Percentiles rank a stretch among this genome's conserved stretches.
Evolutionary conservation across 2,797 vertebrate genomes (phyloP).

Genomic region (Orestias chungarensis): DNA sequence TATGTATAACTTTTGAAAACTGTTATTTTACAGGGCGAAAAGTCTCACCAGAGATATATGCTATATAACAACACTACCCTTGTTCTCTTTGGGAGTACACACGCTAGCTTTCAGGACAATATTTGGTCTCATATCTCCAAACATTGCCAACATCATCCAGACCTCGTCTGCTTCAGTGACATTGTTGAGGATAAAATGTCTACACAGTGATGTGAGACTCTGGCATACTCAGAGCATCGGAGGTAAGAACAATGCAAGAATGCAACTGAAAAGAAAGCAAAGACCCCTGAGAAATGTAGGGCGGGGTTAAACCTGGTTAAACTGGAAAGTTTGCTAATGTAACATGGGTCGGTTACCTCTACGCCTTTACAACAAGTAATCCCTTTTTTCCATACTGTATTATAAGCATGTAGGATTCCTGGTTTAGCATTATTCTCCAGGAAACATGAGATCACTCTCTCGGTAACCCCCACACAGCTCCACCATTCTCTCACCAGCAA

Average conservation of each 20-base stretch:
- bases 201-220: slow-evolving; percentile 61
- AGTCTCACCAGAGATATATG: not conserved
- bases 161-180: too few relatives aligned
- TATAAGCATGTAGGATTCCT: slow-evolving; percentile 22
- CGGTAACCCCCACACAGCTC: slow-evolving; percentile 9
- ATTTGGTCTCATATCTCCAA: slow-evolving; percentile 9
- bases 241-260: slow-evolving; percentile 70
- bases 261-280: slow-evolving; percentile 74
- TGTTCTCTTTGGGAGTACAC: not conserved
- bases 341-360: slow-evolving; percentile 28
- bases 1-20: not conserved
- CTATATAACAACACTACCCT: not conserved
- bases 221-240: slow-evolving; percentile 38
- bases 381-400: slow-evolving; percentile 16
- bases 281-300: slow-evolving; percentile 80
- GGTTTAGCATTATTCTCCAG: slow-evolving; percentile 30
- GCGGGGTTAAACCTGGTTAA: slow-evolving; percentile 55
- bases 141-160: slow-evolving; percentile 34
- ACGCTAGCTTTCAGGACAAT: not conserved
- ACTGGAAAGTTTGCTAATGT: slow-evolving; percentile 48
- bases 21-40: not conserved
- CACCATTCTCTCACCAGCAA: too few relatives aligned
- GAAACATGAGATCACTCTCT: slow-evolving; percentile 47
- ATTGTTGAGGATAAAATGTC: slow-evolving; percentile 61
- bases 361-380: slow-evolving; percentile 10